Evolutionary conservation across 2,113 vertebrate genomes (phyloP).

Genomic region (Solea solea): DNA sequence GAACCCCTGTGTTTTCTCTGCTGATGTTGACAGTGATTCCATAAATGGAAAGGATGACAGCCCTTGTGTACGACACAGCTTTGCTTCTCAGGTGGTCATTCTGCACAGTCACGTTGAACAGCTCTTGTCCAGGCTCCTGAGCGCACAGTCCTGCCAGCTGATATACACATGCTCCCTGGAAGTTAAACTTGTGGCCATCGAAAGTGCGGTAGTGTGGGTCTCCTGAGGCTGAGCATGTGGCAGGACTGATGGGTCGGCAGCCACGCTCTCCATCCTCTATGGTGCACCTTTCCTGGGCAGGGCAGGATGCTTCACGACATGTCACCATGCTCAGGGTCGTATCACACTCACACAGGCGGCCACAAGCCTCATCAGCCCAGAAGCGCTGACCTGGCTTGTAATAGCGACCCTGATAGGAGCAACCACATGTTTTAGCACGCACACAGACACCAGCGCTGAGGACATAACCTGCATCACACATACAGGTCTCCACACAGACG

Average conservation of each 20-base stretch:
- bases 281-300: slow-evolving; percentile 58
- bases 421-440: slow-evolving; percentile 67
- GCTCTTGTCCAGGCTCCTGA: slow-evolving; percentile 38
- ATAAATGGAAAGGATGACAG: slow-evolving; percentile 65
- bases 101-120: slow-evolving; percentile 74
- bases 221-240: slow-evolving; percentile 65
- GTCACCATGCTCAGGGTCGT: slow-evolving; percentile 50
- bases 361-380: slow-evolving; percentile 73
- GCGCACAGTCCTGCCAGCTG: slow-evolving; percentile 68
- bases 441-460: slow-evolving; percentile 69
- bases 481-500: slow-evolving; percentile 70
- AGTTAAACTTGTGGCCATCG: slow-evolving; percentile 69
- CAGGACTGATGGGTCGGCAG: slow-evolving; percentile 61
- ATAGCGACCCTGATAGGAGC: slow-evolving; percentile 73
- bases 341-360: slow-evolving; percentile 64
- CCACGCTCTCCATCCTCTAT: slow-evolving; percentile 52
- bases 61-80: slow-evolving; percentile 66
- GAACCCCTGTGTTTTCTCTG: slow-evolving; percentile 62
- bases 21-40: slow-evolving; percentile 61
- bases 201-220: slow-evolving; percentile 78
- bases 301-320: slow-evolving; percentile 64
- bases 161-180: slow-evolving; percentile 79
- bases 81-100: slow-evolving; percentile 73
- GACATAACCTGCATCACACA: slow-evolving; percentile 71
- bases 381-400: slow-evolving; percentile 70